These are phyloP conservation scores for Ctenosaura bakeri DNA, from an alignment of 2,797 vertebrate species.

Conservation along the genomic window DNA sequence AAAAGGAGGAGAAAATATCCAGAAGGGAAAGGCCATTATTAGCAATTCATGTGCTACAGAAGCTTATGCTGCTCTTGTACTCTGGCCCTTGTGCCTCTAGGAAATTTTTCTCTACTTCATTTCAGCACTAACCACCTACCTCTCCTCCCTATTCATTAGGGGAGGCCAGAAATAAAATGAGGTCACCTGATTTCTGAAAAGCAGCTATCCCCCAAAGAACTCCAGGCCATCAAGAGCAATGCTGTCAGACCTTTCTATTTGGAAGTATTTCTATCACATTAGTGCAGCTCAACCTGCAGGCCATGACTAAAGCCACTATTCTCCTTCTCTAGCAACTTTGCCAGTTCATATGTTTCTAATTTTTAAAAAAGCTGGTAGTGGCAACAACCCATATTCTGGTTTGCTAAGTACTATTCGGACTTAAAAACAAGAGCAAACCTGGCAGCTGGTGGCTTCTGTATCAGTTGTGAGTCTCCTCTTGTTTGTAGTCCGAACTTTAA, in stretches of 20 bases:
- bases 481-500: no score
- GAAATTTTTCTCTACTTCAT: conserved; percentile 15
- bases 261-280: background rate
- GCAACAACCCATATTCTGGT: background rate
- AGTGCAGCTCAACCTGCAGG: background rate
- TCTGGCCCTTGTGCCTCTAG: conserved; percentile 1
- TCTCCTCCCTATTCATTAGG: conserved; percentile 26
- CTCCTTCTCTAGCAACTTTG: background rate
- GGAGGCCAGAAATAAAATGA: conserved; percentile 36
- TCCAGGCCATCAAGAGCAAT: background rate
- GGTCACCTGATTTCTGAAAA: conserved; percentile 39
- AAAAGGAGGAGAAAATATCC: conserved; percentile 20
- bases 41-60: background rate
- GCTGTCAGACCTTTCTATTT: background rate
- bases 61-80: conserved; percentile 26
- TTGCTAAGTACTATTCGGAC: background rate
- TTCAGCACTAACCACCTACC: background rate
- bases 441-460: no score
- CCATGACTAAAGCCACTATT: background rate
- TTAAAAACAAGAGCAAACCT: background rate
- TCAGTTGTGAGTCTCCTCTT: no score
- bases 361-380: background rate
- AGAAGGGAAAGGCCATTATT: conserved; percentile 19
- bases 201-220: conserved; percentile 5
- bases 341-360: background rate